Base-by-base conservation (phyloP, 2,888 invertebrate genomes). In the Linnaemya vulpina region DNA sequence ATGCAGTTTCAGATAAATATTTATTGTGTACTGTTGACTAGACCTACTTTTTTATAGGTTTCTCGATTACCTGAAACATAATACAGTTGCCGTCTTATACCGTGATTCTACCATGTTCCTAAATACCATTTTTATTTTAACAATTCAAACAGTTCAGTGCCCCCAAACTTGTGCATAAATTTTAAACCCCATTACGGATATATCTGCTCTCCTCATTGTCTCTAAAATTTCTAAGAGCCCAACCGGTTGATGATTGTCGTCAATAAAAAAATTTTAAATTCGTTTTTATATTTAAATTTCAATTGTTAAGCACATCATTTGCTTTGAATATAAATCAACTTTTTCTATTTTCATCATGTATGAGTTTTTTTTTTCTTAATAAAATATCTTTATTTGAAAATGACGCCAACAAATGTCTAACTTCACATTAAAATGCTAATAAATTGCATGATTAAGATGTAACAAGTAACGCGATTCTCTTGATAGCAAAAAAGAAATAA, bases 361-460 rank as follows among this genome's bases (percentile, higher is more conserved):
- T 25, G 20, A 38, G 8, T 20, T 20, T 30, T 30, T 49, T 35
- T 43, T 38, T 58, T 11, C 13, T 38, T 17, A 65, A 43, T 68
- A 15, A 62, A 30, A 62, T 51, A 51, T 10, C 38, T 74, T 17
- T 58, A 68, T 51, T 77, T 68, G 25, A 40, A 60, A 68, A 25
- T 68, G 58, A 68, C 38, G 38, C 60, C 68, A 68, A 77, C 68
- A 68, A 77, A 77, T 68, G 77, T 68, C 77, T 49, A 68, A 58
- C 40, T 38, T 49, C 77, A 38, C 67, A 68, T 77, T 68, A 60
- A 77, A 77, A 51, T 77, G 35, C 51, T 51, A 43, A 68, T 68
- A 77, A 77, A 68, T 77, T 77, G 11, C 38, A 49, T 51, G 68
- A 77, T 77, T 77, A 77, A 77, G 77, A 68, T 43, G 60, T 60